Evolutionary conservation across 2,888 invertebrate genomes (phyloP), one percentile per base, ranked within the genome.

Genomic region (Cheilosia grossa): DNA sequence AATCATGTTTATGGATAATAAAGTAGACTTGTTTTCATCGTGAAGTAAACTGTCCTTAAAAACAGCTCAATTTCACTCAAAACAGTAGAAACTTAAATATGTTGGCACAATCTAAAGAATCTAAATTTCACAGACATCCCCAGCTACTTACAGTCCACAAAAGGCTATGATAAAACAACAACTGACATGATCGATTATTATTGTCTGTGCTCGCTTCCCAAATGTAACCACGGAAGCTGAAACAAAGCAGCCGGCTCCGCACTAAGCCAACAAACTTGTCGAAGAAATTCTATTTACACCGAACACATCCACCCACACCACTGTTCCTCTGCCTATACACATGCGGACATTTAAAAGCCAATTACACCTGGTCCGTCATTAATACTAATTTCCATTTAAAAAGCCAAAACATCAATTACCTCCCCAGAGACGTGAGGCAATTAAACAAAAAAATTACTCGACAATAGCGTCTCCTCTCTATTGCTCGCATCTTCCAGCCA

Each of bases 371-470:
- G 58, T 64, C 66, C 53, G 72, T 54, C 53, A 44, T 59, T 64
- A 59, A 37, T 77, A 63, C 56, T 82, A 61, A 82, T 77, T 77
- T 82, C 51, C 66, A 27, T 56, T 70, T 42, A 64, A 56, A 40
- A 49, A 49, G 30, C 61, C 49, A 37, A 56, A 78, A 66, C 82
- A 73, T 78, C 61, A 78, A 73, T 82, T 78, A 82, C 72, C n/a
- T 66, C 64, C 59, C 42, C 47, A 37, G 72, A 73, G 78, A 82
- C 72, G 82, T 78, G 78, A 82, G 54, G 78, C 67, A 82, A 82
- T 78, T 78, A 82, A 64, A 66, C 64, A 77, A 56, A 72, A 40
- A 64, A 42, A 27, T 21, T 17, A 70, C 59, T 75, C 69, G 75
- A 74, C 74, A 81, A 61, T 33, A 81, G 56, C 69, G 10, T 64